These are phyloP conservation scores for Ichneumoninae sp. DNA, from an alignment of 2,888 invertebrate genomes.

Conservation along the genomic window DNA sequence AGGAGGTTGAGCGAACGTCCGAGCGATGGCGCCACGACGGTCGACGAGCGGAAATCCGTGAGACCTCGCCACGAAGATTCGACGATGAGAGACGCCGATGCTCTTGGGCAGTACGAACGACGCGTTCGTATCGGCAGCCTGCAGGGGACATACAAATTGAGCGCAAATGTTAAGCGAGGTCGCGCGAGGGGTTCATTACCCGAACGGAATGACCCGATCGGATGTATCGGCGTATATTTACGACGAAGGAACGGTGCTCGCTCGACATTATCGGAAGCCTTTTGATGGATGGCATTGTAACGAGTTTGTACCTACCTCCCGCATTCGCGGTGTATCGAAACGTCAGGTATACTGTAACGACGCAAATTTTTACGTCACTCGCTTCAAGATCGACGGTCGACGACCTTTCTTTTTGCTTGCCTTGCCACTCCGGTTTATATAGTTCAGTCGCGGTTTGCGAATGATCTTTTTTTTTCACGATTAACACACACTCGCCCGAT, in stretches of 20 bases:
- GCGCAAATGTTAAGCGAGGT: slow-evolving; percentile 27
- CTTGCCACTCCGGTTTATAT: slow-evolving; percentile 5
- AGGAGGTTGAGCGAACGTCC: not conserved
- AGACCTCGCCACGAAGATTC: slow-evolving; percentile 1
- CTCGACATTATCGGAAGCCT: slow-evolving; percentile 12
- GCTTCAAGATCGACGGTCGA: slow-evolving; percentile 17
- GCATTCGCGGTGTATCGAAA: not conserved
- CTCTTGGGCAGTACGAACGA: slow-evolving; percentile 12
- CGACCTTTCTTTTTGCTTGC: slow-evolving; percentile 28
- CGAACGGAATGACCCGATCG: slow-evolving; percentile 25
- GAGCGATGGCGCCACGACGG: slow-evolving; percentile 31
- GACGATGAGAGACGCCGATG: slow-evolving; percentile 17
- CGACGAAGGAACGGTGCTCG: not conserved
- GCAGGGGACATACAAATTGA: slow-evolving; percentile 2
- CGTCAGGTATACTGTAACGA: slow-evolving; percentile 7
- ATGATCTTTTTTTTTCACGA: slow-evolving; percentile 34
- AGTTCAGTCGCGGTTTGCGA: slow-evolving; percentile 6
- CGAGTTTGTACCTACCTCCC: not conserved
- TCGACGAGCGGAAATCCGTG: slow-evolving; percentile 7
- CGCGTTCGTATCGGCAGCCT: slow-evolving; percentile 1
- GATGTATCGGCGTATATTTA: slow-evolving; percentile 26
- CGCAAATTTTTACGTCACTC: slow-evolving; percentile 41
- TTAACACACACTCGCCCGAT: not conserved
- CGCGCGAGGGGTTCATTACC: slow-evolving; percentile 29
- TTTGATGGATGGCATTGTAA: slow-evolving; percentile 1